Percentiles rank a stretch among this genome's conserved stretches.
Evolutionary conservation across 2,888 invertebrate genomes (phyloP).

Genomic region (Tetropium fuscum): DNA sequence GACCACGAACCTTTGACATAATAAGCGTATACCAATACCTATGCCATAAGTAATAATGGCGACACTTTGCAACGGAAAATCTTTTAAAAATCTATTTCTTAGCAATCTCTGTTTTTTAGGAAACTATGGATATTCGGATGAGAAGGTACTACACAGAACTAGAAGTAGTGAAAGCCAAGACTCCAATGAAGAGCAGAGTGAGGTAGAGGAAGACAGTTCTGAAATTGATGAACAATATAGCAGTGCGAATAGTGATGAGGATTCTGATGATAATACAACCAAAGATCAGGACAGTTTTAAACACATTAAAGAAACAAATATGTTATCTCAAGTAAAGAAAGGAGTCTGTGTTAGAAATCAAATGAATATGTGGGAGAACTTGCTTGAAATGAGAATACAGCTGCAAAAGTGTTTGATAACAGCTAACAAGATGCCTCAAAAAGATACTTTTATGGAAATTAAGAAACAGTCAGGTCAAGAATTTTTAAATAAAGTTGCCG

Average conservation of each 20-base stretch:
- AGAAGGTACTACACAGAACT: too few species aligned
- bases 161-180: neutral
- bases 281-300: constrained; percentile 65
- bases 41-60: too few species aligned
- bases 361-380: constrained; percentile 83
- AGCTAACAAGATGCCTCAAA: constrained; percentile 84
- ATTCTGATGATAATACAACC: constrained; percentile 35
- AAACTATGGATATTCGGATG: too few species aligned
- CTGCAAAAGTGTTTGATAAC: constrained; percentile 83
- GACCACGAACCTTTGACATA: too few species aligned
- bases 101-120: too few species aligned
- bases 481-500: constrained; percentile 68
- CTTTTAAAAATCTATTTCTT: too few species aligned
- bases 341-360: constrained; percentile 78
- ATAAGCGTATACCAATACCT: too few species aligned
- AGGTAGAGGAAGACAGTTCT: constrained; percentile 55
- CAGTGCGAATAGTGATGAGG: constrained; percentile 23
- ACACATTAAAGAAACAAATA: constrained; percentile 70
- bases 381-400: constrained; percentile 89
- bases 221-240: constrained; percentile 60
- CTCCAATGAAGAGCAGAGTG: constrained; percentile 26
- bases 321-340: constrained; percentile 73
- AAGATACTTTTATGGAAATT: constrained; percentile 68
- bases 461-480: constrained; percentile 62
- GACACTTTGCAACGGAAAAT: too few species aligned